Percentiles rank a stretch among this genome's conserved stretches.
Conservation (phyloP, 2,113 vertebrate species). For the Lycaon pictus region DNA sequence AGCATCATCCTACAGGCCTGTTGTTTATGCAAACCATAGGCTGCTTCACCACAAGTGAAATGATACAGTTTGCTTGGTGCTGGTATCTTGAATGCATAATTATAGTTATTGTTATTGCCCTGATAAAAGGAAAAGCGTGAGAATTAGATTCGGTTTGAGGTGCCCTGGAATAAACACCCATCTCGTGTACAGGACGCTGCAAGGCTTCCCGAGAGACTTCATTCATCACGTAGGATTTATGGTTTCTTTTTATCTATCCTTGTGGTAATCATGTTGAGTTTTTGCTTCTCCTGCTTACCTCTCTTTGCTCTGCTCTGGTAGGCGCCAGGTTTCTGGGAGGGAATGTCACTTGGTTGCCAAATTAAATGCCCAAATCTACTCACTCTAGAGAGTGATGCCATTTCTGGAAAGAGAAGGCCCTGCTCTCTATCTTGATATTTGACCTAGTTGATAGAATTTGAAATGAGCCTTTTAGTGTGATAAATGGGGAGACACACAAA, state of each 20-base stretch:
- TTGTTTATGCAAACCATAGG: not conserved
- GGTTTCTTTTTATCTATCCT: not conserved
- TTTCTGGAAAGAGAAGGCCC: not conserved
- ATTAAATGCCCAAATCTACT: constrained; percentile 61
- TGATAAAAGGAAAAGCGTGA: not conserved
- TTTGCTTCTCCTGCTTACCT: not conserved
- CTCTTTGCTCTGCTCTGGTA: not conserved
- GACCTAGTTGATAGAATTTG: constrained; percentile 63
- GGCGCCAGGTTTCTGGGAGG: constrained; percentile 66
- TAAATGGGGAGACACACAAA: constrained; percentile 52
- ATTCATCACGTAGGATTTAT: not conserved
- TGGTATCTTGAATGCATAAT: not conserved
- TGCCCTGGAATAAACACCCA: not conserved
- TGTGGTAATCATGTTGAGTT: not conserved
- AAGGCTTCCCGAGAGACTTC: not conserved
- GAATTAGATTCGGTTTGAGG: not conserved
- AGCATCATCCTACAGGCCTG: not conserved
- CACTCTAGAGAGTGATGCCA: not conserved
- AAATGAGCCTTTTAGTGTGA: constrained; percentile 58
- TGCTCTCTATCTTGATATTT: constrained; percentile 13
- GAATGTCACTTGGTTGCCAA: constrained; percentile 17
- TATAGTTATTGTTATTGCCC: not conserved
- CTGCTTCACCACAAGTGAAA: not conserved
- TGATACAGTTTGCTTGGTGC: not conserved
- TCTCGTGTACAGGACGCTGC: not conserved